Evolutionary conservation across 2,113 vertebrate genomes (phyloP).

Genomic region (Acanthisitta chloris): DNA sequence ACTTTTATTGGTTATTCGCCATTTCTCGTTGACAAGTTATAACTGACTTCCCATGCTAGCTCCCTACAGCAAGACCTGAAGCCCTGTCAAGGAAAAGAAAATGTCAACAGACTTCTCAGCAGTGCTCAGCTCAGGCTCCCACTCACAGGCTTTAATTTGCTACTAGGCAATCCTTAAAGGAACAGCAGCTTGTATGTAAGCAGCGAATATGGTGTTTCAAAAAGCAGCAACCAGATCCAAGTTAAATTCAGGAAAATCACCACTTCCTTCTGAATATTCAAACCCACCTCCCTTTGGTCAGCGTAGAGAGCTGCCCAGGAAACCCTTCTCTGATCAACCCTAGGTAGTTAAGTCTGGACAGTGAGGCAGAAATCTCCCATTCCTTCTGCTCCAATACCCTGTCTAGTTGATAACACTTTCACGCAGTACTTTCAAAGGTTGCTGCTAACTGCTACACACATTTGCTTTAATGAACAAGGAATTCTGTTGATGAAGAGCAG

Average conservation of each 20-base stretch:
- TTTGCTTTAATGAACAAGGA: not conserved
- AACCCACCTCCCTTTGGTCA: not conserved
- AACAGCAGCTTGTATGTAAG: not conserved
- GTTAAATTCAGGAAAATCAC: not conserved
- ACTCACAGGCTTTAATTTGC: not conserved
- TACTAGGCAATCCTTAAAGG: not conserved
- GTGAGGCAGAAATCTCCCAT: not conserved
- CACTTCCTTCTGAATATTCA: not conserved
- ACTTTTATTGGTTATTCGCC: not conserved
- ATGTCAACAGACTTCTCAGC: constrained; percentile 30
- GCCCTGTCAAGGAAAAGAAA: constrained; percentile 44
- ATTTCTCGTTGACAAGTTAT: constrained; percentile 56
- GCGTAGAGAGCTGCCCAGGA: not conserved
- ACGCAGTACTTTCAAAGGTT: not conserved
- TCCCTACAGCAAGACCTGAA: constrained; percentile 56
- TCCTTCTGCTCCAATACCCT: not conserved
- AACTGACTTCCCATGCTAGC: constrained; percentile 39
- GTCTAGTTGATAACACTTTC: not conserved
- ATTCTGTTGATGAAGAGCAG: not conserved
- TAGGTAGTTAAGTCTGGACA: not conserved
- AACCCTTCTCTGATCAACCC: not conserved
- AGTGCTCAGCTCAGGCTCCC: not conserved
- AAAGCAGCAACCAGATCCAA: not conserved
- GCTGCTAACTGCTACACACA: not conserved
- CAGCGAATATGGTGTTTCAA: not conserved